A percentile compares a stretch with the other conserved stretches of the same genome.
phyloP scores from a whole-genome alignment of 1,140 invertebrate species.

The Anoplolepis gracilipes region DNA sequence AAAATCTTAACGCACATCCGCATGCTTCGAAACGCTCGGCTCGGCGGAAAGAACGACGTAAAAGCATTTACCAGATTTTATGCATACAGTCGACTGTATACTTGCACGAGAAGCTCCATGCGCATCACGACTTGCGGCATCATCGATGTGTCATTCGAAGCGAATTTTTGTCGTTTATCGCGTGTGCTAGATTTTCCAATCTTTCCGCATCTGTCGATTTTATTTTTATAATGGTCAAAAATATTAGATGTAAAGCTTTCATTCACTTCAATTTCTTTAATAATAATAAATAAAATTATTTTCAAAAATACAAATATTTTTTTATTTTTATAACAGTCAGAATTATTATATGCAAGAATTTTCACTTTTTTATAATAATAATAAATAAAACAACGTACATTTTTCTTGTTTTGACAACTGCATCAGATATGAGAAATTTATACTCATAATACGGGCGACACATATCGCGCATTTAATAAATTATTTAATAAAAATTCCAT shows the following conservation, averaged over 20 bases:
- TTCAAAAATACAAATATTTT: too few species aligned
- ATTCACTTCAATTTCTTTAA: too few species aligned
- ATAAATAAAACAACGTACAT: not conserved
- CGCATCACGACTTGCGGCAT: slow-evolving; percentile 12
- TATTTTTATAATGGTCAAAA: not conserved
- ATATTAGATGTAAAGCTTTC: not conserved
- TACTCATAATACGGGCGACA: not conserved
- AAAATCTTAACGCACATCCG: slow-evolving; percentile 38
- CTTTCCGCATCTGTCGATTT: not conserved
- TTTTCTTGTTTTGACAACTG: too few species aligned
- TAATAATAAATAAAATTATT: too few species aligned
- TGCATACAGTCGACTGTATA: slow-evolving; percentile 23
- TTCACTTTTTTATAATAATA: not conserved
- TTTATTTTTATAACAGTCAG: not conserved
- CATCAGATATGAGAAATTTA: not conserved
- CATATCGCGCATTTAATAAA: too few species aligned
- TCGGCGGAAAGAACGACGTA: slow-evolving; percentile 32
- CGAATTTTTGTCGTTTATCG: slow-evolving; percentile 8
- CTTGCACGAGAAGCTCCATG: slow-evolving; percentile 17
- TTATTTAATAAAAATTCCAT: not conserved
- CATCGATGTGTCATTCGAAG: slow-evolving; percentile 15
- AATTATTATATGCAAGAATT: not conserved
- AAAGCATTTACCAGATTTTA: slow-evolving; percentile 53
- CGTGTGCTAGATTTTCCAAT: slow-evolving; percentile 25
- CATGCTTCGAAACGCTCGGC: slow-evolving; percentile 50